Percentiles rank a stretch among this genome's conserved stretches.
Evolutionary conservation across 2,888 invertebrate genomes (phyloP).

Genomic region (Pilophorus perplexus): DNA sequence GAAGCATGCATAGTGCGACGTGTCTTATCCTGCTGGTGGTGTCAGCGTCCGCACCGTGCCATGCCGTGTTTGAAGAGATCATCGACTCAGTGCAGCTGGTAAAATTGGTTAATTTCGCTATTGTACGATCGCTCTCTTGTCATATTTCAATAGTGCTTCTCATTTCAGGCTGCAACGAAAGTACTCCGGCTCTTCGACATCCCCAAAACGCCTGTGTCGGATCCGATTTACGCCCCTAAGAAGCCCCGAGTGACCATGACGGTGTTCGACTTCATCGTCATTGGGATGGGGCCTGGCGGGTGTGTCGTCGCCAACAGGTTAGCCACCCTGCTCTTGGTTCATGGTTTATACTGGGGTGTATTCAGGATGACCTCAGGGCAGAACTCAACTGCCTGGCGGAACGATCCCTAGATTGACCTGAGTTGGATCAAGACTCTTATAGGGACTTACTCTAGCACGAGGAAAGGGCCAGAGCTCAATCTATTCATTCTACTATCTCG

Average conservation of each 20-base stretch:
- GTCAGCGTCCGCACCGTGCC: neutral
- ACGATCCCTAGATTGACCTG: no score
- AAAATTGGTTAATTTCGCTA: neutral
- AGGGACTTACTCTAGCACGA: no score
- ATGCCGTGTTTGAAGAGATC: conserved; percentile 15
- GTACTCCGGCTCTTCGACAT: conserved; percentile 32
- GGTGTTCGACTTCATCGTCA: conserved; percentile 49
- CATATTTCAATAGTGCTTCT: no score
- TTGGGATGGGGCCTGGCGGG: conserved; percentile 70
- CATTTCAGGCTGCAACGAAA: conserved; percentile 27
- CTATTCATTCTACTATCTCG: no score
- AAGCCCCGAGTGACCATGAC: conserved; percentile 1
- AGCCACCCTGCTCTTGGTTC: no score
- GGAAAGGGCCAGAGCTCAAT: no score
- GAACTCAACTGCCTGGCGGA: no score
- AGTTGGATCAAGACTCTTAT: no score
- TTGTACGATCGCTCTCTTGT: neutral
- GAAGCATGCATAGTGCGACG: no score
- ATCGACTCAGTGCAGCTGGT: conserved; percentile 27
- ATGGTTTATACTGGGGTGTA: no score
- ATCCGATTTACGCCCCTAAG: conserved; percentile 31
- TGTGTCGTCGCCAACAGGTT: conserved; percentile 64
- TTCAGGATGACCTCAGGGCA: no score
- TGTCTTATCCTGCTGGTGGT: neutral
- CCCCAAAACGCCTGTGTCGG: conserved; percentile 27